Conservation (phyloP, 2,797 vertebrate genomes). For the Gymnothorax reevesii region DNA sequence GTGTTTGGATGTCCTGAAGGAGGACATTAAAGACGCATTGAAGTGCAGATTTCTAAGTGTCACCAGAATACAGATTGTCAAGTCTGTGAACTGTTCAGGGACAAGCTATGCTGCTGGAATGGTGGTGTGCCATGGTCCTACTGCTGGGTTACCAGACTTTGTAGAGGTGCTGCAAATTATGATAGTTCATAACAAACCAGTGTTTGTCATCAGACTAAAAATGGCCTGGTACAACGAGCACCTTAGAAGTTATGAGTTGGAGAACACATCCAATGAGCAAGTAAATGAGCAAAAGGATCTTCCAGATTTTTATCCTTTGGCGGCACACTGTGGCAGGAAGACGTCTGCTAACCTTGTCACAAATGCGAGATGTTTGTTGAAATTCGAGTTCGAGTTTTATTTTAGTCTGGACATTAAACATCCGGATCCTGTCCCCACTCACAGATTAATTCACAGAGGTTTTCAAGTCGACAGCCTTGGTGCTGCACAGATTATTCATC, state of each 20-base stretch:
- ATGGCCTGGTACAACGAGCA: slow-evolving; percentile 40
- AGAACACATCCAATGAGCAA: slow-evolving; percentile 34
- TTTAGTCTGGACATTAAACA: no score
- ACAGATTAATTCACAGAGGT: no score
- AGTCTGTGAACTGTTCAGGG: slow-evolving; percentile 34
- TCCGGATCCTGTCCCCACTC: no score
- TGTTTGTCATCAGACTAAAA: slow-evolving; percentile 38
- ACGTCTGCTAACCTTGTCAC: no score
- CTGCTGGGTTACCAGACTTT: slow-evolving; percentile 43
- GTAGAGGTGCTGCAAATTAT: slow-evolving; percentile 39
- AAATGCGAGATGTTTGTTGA: no score
- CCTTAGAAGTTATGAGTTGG: slow-evolving; percentile 43
- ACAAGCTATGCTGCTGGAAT: slow-evolving; percentile 41
- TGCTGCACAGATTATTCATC: no score
- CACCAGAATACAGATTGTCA: slow-evolving; percentile 38
- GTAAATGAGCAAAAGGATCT: slow-evolving; percentile 34
- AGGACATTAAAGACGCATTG: slow-evolving; percentile 32
- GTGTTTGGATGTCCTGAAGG: slow-evolving; percentile 33
- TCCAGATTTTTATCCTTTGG: no score
- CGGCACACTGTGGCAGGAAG: no score
- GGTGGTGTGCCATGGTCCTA: slow-evolving; percentile 40
- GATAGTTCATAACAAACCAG: slow-evolving; percentile 30
- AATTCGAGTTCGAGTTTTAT: no score
- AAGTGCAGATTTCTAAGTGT: slow-evolving; percentile 24
- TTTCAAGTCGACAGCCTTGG: no score